These are phyloP conservation scores for Gymnorhina tibicen DNA, from an alignment of 2,113 vertebrate genomes.

Conservation along the genomic window DNA sequence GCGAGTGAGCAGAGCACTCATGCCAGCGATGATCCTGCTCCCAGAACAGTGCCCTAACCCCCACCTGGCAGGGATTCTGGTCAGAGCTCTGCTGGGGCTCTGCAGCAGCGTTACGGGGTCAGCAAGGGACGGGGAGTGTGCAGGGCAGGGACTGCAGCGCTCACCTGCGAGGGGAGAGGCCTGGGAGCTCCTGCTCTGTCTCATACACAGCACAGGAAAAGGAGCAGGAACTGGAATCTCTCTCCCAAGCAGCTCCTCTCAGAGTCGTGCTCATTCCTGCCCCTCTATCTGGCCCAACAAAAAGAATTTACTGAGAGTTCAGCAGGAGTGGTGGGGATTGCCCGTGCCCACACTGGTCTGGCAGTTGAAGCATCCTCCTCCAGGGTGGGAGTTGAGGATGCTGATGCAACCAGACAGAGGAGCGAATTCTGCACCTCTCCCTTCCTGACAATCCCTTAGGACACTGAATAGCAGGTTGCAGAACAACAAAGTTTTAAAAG, in stretches of 20 bases:
- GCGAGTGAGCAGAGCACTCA: background rate
- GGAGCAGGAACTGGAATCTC: background rate
- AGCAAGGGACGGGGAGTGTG: too few species aligned
- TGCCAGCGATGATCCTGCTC: background rate
- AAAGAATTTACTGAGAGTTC: background rate
- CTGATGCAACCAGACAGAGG: background rate
- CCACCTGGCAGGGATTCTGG: background rate
- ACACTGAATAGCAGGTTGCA: background rate
- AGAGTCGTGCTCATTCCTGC: background rate
- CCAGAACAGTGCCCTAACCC: too few species aligned
- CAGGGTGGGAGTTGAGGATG: background rate
- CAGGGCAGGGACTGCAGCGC: background rate
- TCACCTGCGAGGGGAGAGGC: background rate
- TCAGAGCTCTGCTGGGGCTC: too few species aligned
- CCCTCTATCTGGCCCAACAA: background rate
- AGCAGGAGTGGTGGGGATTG: background rate
- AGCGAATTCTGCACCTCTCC: background rate
- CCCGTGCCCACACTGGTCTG: background rate
- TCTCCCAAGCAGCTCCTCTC: background rate
- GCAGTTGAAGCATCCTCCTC: background rate
- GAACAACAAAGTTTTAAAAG: background rate
- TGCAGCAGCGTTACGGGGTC: too few species aligned
- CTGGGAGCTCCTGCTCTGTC: background rate
- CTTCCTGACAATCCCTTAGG: background rate
- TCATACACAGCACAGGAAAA: background rate